These are phyloP conservation scores for Oophaga pumilio DNA, from an alignment of 2,113 vertebrate genomes.

Conservation along the genomic window DNA sequence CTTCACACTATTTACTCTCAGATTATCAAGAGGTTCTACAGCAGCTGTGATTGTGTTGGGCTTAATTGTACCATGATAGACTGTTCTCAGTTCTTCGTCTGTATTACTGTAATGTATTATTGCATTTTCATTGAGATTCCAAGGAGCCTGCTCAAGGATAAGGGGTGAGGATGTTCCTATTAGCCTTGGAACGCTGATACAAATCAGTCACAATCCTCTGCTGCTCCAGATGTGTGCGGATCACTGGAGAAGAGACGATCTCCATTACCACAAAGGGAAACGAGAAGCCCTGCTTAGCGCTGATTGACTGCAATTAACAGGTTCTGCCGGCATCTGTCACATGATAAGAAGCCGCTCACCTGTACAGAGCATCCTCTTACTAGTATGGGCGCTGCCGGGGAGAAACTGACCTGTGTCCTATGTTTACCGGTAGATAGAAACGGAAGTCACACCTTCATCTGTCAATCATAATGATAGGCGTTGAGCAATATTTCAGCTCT, in stretches of 20 bases:
- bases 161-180: constrained; percentile 15
- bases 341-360: background rate
- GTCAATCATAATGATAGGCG: no score
- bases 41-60: background rate
- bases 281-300: background rate
- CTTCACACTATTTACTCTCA: background rate
- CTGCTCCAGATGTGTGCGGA: constrained; percentile 25
- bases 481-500: no score
- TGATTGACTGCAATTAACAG: constrained; percentile 53
- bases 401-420: background rate
- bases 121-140: background rate
- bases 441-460: no score
- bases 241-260: constrained; percentile 27
- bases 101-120: background rate
- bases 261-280: constrained; percentile 13
- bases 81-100: background rate
- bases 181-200: constrained; percentile 19
- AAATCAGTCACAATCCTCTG: constrained; percentile 23
- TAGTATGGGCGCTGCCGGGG: background rate
- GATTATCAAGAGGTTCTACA: constrained; percentile 12
- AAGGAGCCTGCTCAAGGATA: no score
- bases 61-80: background rate
- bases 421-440: background rate
- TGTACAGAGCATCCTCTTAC: background rate
- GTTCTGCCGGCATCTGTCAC: background rate